Conservation (phyloP, 2,888 invertebrate species). For the Agrochola macilenta region DNA sequence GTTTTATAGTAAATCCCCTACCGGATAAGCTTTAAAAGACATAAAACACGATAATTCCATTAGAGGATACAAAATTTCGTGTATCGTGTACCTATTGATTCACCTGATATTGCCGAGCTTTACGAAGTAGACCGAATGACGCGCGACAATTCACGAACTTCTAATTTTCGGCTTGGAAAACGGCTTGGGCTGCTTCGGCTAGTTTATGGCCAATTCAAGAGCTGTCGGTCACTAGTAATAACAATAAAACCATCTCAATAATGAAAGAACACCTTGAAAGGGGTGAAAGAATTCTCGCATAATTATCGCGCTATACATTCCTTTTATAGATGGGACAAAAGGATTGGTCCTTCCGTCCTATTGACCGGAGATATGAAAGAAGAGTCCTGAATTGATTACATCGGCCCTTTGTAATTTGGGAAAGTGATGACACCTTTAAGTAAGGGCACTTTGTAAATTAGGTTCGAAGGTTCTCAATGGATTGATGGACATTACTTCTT, state of each 20-base stretch:
- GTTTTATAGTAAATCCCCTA: too few relatives aligned
- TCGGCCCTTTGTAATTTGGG: conserved; percentile 53
- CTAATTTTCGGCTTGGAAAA: too few relatives aligned
- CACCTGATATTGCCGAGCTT: too few relatives aligned
- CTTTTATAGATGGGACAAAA: conserved; percentile 39
- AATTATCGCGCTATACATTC: conserved; percentile 50
- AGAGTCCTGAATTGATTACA: conserved; percentile 60
- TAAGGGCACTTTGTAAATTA: conserved; percentile 52
- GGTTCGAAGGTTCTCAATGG: conserved; percentile 35
- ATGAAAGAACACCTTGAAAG: neutral
- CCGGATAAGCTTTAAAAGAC: too few relatives aligned
- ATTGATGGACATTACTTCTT: conserved; percentile 35
- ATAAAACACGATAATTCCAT: too few relatives aligned
- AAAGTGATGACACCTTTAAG: conserved; percentile 53
- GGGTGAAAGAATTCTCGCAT: conserved; percentile 40
- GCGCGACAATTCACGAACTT: too few relatives aligned
- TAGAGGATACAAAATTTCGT: too few relatives aligned
- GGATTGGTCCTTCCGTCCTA: conserved; percentile 38
- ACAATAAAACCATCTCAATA: conserved; percentile 13
- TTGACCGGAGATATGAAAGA: conserved; percentile 56
- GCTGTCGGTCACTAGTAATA: neutral
- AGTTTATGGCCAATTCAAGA: too few relatives aligned
- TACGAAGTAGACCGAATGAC: too few relatives aligned
- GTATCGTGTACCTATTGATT: too few relatives aligned
- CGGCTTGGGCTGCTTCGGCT: too few relatives aligned